Conservation (phyloP, 2,113 vertebrate species). For the Tragelaphus scriptus region DNA sequence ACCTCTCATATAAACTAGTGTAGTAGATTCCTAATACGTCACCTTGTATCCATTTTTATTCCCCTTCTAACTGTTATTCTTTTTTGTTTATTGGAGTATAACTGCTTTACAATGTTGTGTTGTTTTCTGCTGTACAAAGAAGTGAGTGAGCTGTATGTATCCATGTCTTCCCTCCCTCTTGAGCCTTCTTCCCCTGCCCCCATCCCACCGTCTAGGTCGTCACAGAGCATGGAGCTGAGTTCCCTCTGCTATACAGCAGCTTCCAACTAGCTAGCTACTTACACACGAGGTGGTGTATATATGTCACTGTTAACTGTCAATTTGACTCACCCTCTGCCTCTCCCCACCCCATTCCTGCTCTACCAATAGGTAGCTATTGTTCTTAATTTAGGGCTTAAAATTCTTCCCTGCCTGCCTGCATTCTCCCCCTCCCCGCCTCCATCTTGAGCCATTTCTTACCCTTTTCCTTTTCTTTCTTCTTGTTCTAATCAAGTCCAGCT, state of each 20-base stretch:
- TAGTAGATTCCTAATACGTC: not conserved
- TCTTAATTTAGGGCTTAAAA: not conserved
- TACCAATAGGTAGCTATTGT: not conserved
- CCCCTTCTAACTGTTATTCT: not conserved
- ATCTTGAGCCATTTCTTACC: not conserved
- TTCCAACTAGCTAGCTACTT: not conserved
- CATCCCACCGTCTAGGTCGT: not conserved
- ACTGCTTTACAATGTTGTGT: not conserved
- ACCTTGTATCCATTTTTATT: not conserved
- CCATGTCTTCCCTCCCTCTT: not conserved
- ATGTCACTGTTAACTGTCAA: not conserved
- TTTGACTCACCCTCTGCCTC: not conserved
- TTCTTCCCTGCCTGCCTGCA: not conserved
- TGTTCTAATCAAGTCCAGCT: not conserved
- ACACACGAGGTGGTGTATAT: not conserved
- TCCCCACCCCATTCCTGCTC: not conserved
- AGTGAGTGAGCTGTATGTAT: not conserved
- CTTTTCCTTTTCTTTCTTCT: not conserved
- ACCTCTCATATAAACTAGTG: not conserved
- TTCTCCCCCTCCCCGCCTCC: not conserved
- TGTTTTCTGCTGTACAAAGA: not conserved
- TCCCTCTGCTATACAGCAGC: not conserved
- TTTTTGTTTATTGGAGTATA: not conserved
- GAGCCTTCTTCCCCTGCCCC: not conserved
- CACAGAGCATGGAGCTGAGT: not conserved